Conservation (phyloP, 2,113 vertebrate species). For the Ardeotis arabs region DNA sequence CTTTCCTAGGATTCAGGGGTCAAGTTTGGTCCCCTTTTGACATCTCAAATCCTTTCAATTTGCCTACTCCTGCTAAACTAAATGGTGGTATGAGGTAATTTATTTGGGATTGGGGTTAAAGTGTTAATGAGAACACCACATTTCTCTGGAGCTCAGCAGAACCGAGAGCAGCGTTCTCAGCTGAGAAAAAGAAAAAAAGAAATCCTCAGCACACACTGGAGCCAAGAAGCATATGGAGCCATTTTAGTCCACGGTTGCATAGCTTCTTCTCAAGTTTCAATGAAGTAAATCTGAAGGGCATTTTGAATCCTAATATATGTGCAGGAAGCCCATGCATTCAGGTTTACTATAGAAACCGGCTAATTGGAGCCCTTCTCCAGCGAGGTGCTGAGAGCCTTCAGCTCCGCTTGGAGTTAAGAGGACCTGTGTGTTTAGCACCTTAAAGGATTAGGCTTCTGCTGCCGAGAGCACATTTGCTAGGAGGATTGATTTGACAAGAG, state of each 20-base stretch:
- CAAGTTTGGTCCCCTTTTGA: slow-evolving; percentile 13
- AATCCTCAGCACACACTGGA: slow-evolving; percentile 12
- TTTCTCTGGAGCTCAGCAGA: slow-evolving; percentile 29
- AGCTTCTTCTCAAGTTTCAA: slow-evolving; percentile 49
- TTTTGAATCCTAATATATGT: background rate
- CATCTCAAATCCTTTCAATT: slow-evolving; percentile 8
- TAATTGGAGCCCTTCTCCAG: slow-evolving; percentile 25
- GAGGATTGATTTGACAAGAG: slow-evolving; percentile 56
- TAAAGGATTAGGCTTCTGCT: slow-evolving; percentile 45
- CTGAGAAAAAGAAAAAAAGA: slow-evolving; percentile 22
- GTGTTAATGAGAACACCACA: slow-evolving; percentile 41
- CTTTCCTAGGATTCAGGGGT: background rate
- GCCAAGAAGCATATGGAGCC: slow-evolving; percentile 34
- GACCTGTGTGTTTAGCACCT: background rate
- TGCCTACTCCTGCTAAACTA: slow-evolving; percentile 5
- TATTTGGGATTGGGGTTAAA: slow-evolving; percentile 48
- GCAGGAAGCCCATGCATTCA: background rate
- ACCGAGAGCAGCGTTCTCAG: slow-evolving; percentile 20
- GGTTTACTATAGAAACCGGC: background rate
- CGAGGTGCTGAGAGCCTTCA: slow-evolving; percentile 44
- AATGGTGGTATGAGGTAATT: slow-evolving; percentile 7
- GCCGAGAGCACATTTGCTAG: slow-evolving; percentile 24
- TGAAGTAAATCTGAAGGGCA: slow-evolving; percentile 11
- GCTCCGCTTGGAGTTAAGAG: background rate
- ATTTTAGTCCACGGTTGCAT: background rate